Evolutionary conservation across 2,113 vertebrate genomes (phyloP).

Genomic region (Hydrochoerus hydrochaeris): DNA sequence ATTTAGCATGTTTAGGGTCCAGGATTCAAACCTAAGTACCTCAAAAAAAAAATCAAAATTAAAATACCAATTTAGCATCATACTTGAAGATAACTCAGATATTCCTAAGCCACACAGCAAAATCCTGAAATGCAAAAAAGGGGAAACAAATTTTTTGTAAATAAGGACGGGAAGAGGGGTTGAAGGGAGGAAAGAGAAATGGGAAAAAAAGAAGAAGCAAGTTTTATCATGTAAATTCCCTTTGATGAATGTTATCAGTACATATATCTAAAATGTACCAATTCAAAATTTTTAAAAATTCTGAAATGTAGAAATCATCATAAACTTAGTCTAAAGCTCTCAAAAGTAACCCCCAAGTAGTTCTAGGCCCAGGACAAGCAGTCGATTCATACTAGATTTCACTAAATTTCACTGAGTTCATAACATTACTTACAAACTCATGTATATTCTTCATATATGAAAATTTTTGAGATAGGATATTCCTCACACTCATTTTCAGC

Average conservation of each 20-base stretch:
- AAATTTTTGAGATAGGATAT: conserved; percentile 35
- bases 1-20: background rate
- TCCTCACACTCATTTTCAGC: conserved; percentile 18
- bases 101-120: background rate
- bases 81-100: conserved; percentile 11
- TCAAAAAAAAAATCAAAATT: background rate
- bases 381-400: background rate
- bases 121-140: background rate
- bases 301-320: background rate
- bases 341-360: conserved; percentile 21
- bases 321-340: background rate
- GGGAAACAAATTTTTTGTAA: background rate
- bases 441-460: background rate
- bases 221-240: background rate
- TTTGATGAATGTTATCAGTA: background rate
- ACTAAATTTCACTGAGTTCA: background rate
- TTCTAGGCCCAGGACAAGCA: background rate
- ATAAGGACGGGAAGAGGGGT: background rate
- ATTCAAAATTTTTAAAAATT: background rate
- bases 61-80: conserved; percentile 13
- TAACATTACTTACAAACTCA: background rate
- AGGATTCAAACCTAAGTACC: background rate
- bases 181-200: background rate
- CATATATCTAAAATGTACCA: background rate
- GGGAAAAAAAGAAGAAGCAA: background rate